Percentiles rank a stretch among this genome's conserved stretches.
phyloP scores from a whole-genome alignment of 1,140 invertebrate genomes.

The Hormaphis cornu region DNA sequence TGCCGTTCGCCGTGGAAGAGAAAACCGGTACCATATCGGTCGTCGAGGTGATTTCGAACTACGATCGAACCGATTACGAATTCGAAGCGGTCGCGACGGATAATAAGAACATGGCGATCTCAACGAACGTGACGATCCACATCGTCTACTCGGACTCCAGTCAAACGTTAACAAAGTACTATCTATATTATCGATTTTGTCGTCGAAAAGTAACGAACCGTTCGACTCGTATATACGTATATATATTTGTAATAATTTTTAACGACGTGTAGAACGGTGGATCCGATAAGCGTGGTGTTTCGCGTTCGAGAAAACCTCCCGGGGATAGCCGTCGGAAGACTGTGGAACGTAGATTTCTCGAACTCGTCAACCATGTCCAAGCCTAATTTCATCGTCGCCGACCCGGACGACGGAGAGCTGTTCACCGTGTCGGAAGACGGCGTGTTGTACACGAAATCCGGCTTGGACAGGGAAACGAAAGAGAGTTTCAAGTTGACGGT shows the following conservation, averaged over 20 bases:
- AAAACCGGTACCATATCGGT: slow-evolving; percentile 78
- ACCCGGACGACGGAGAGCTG: slow-evolving; percentile 63
- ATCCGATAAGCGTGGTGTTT: slow-evolving; percentile 59
- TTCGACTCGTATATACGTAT: too few relatives aligned
- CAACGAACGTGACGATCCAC: slow-evolving; percentile 73
- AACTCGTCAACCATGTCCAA: slow-evolving; percentile 34
- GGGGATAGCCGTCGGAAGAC: slow-evolving; percentile 63
- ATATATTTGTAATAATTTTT: background rate
- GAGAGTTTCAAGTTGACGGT: slow-evolving; percentile 67
- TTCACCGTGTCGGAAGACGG: slow-evolving; percentile 68
- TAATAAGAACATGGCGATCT: slow-evolving; percentile 54
- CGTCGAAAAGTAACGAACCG: too few relatives aligned
- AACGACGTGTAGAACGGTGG: slow-evolving; percentile 38
- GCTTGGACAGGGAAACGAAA: slow-evolving; percentile 66
- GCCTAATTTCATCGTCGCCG: slow-evolving; percentile 57
- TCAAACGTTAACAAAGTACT: slow-evolving; percentile 59
- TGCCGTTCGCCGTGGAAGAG: slow-evolving; percentile 83
- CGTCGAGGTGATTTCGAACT: slow-evolving; percentile 62
- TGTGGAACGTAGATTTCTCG: slow-evolving; percentile 43
- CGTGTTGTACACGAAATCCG: slow-evolving; percentile 61
- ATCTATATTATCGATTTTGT: background rate
- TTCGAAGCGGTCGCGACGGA: slow-evolving; percentile 71
- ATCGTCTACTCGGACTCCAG: slow-evolving; percentile 61
- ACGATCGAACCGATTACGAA: slow-evolving; percentile 57
- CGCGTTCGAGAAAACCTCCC: slow-evolving; percentile 67